These are phyloP conservation scores for Eurystomus gularis DNA, from an alignment of 2,113 vertebrate genomes.

Conservation along the genomic window DNA sequence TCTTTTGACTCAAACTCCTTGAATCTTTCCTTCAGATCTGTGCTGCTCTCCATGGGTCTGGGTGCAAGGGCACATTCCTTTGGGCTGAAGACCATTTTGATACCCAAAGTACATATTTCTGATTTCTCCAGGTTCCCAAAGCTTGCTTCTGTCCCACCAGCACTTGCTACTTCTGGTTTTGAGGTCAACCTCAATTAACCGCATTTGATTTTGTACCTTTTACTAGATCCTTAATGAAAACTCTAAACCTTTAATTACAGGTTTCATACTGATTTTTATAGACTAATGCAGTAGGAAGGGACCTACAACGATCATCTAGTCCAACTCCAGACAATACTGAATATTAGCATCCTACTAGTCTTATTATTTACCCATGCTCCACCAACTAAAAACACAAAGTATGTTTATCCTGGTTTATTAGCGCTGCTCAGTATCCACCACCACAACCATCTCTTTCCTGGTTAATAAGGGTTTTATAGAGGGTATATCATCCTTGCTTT, in stretches of 20 bases:
- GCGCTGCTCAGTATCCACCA: neutral
- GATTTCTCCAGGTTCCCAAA: neutral
- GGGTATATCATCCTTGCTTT: neutral
- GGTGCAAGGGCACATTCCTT: neutral
- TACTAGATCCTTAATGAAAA: neutral
- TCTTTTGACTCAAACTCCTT: neutral
- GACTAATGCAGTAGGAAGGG: neutral
- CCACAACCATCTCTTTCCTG: neutral
- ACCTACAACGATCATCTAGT: neutral
- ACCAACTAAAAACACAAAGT: neutral
- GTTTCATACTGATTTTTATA: neutral
- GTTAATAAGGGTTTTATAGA: neutral
- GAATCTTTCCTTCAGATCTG: neutral
- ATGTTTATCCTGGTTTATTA: neutral
- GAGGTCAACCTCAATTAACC: neutral
- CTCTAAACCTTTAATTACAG: neutral
- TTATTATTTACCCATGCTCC: neutral
- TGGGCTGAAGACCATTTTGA: neutral
- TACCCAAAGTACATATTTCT: neutral
- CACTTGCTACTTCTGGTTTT: neutral
- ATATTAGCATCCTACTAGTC: too few species aligned
- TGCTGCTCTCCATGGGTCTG: neutral
- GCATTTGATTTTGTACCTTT: neutral
- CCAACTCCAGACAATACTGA: neutral
- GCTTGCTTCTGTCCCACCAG: neutral